Conservation (phyloP, 2,888 invertebrate species). For the Elysia crispata region DNA sequence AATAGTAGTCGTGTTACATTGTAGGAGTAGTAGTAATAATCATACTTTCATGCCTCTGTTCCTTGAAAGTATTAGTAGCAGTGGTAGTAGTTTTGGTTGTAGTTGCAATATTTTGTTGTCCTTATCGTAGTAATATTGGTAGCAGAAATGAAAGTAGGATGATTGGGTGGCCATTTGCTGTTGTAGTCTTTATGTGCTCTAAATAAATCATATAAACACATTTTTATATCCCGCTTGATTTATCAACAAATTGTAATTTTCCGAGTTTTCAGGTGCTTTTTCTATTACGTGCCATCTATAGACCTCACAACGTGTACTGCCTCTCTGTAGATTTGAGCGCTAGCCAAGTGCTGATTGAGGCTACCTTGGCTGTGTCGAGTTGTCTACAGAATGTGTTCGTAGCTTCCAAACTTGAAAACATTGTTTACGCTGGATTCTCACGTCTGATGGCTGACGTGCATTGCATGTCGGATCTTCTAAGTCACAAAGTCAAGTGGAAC, state of each 20-base stretch:
- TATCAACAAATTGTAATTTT: not conserved
- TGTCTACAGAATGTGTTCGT: constrained; percentile 76
- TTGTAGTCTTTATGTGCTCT: no score
- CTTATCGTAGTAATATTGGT: not conserved
- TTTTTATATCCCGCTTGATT: no score
- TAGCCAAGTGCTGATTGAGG: constrained; percentile 32
- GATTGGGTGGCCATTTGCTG: no score
- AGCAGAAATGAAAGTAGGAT: not conserved
- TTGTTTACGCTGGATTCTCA: constrained; percentile 73
- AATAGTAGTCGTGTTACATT: no score
- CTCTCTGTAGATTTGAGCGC: constrained; percentile 46
- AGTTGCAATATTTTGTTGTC: not conserved
- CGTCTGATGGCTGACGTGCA: constrained; percentile 75
- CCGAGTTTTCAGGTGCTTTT: constrained; percentile 38
- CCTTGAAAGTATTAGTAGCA: no score
- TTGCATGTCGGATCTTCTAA: constrained; percentile 73
- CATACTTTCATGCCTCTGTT: no score
- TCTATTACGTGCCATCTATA: constrained; percentile 49
- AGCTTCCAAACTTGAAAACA: constrained; percentile 67
- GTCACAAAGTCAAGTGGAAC: constrained; percentile 64
- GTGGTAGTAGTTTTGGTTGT: no score
- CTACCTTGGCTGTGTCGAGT: constrained; percentile 57
- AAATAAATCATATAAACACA: no score
- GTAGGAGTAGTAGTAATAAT: no score
- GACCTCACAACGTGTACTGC: constrained; percentile 50